phyloP scores from a whole-genome alignment of 2,113 vertebrate species.

The Ctenodactylus gundi region DNA sequence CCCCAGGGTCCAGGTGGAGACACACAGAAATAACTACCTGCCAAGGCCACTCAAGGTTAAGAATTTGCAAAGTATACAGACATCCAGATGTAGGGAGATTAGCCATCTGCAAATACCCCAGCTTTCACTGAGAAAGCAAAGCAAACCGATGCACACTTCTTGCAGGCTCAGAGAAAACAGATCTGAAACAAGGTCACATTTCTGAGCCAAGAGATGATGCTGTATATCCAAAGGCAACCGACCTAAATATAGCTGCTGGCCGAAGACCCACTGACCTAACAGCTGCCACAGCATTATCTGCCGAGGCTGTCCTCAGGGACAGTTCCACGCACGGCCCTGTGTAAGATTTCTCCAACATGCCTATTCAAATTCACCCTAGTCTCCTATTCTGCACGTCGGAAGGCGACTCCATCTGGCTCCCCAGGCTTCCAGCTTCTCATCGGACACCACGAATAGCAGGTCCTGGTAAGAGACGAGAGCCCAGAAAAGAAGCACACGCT shows the following conservation, averaged over 20 bases:
- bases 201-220: neutral
- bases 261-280: neutral
- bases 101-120: neutral
- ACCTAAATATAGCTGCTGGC: conserved; percentile 23
- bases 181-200: conserved; percentile 11
- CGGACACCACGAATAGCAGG: neutral
- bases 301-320: neutral
- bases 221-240: neutral
- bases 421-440: neutral
- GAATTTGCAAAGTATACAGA: conserved; percentile 4
- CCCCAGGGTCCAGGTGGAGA: neutral
- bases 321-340: neutral
- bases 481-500: neutral
- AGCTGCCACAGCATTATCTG: neutral
- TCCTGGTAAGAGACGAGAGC: neutral
- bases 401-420: neutral
- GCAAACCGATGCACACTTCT: neutral
- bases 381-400: neutral
- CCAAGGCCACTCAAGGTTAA: conserved; percentile 14
- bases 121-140: conserved; percentile 9
- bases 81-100: neutral
- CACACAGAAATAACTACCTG: neutral
- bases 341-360: neutral
- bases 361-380: neutral
- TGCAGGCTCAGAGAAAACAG: neutral